These are phyloP conservation scores for Cactoblastis cactorum DNA, from an alignment of 2,888 invertebrate species.

Conservation along the genomic window DNA sequence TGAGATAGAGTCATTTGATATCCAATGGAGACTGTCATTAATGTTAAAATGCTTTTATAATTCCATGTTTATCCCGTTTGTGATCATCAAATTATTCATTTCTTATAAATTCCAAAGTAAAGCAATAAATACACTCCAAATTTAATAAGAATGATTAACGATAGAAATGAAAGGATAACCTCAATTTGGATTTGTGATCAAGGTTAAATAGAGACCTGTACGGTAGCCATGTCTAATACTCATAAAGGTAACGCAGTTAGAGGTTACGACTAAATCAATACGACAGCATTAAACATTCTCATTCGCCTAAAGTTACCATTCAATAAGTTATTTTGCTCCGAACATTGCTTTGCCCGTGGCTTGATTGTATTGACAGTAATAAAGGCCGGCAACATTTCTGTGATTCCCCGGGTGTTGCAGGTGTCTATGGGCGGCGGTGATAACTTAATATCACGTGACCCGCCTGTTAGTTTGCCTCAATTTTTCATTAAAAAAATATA, in stretches of 20 bases:
- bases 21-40: not conserved
- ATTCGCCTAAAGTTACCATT: constrained; percentile 7
- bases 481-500: too few relatives aligned
- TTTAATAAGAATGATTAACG: constrained; percentile 2
- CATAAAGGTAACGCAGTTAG: not conserved
- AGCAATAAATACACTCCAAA: not conserved
- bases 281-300: constrained; percentile 6
- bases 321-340: constrained; percentile 9
- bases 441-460: too few relatives aligned
- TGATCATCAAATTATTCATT: not conserved
- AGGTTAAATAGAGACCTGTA: constrained; percentile 5
- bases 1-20: constrained; percentile 8
- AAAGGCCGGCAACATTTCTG: too few relatives aligned
- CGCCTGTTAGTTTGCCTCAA: too few relatives aligned
- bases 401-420: too few relatives aligned
- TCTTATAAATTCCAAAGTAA: constrained; percentile 4
- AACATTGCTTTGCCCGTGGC: constrained; percentile 10
- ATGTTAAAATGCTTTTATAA: not conserved
- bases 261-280: constrained; percentile 4
- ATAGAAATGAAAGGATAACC: constrained; percentile 10
- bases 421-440: too few relatives aligned
- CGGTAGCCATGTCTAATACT: constrained; percentile 11
- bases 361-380: constrained; percentile 5
- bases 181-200: not conserved
- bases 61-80: not conserved